Base-by-base conservation (phyloP, 2,113 vertebrate genomes). In the Puffinus mauretanicus region DNA sequence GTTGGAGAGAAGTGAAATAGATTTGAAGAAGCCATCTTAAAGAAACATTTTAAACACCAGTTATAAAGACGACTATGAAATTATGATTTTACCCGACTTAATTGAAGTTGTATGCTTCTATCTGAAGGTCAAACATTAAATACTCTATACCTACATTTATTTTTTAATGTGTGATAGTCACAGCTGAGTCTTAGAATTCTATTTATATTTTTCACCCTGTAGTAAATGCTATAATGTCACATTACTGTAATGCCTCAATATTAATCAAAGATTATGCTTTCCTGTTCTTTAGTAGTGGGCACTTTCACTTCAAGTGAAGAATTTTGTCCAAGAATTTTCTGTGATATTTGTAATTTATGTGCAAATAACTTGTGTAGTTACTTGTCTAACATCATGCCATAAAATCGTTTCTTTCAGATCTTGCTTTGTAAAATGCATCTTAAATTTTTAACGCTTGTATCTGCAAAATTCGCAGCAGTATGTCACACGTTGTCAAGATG, bases 21-120 rank as follows among this genome's bases (percentile, higher is more conserved):
- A 36, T 86, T 88, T 94, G 52, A 83, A 83, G 80, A 91, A 95
- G 52, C 81, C 46, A 40, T 91, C 79, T 90, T 44, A 88, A 69
- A 87, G 54, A 61, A 82, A 17, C 36, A 57, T 10, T 49, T 84
- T 69, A 46, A 55, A 70, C 26, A 26, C 17, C 22, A 78, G 14
- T 62, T 80, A 26, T 18, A 81, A 67, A 80, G 44, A 65, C 2
- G 21, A 10, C 14, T 16, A 16, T 55, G 42, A 91, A 54, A 32
- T 64, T 11, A 40, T 24, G 2, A 13, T 52, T 76, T 82, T 51
- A 29, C 36, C 55, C 55, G 36, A 32, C 38, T 65, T 36, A 27
- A 8, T 34, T 44, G 52, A 72, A 73, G 20, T 17, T 22, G 11
- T 55, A 12, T 88, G 22, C 26, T 72, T 77, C 7, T 64, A 7